A percentile compares a stretch with the other conserved stretches of the same genome.
Conservation (phyloP, 2,113 vertebrate genomes). For the Atrichornis clamosus region DNA sequence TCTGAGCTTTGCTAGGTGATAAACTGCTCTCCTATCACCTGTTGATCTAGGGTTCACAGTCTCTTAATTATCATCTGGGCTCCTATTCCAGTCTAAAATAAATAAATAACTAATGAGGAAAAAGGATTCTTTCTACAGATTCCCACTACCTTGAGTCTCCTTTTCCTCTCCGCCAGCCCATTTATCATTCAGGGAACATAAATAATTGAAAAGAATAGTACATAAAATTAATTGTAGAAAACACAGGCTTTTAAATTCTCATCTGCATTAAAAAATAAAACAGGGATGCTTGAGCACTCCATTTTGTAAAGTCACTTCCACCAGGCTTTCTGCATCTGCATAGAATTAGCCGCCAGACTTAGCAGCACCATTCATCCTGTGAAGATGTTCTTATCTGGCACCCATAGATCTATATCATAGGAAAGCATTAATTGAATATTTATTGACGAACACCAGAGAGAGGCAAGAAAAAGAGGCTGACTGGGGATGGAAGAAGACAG, state of each 20-base stretch:
- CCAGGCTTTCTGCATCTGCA: conserved; percentile 26
- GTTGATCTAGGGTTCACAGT: background rate
- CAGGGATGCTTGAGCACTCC: background rate
- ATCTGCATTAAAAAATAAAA: conserved; percentile 67
- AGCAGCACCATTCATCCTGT: conserved; percentile 47
- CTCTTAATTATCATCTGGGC: background rate
- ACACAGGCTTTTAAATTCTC: conserved; percentile 62
- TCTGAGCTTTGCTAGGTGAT: background rate
- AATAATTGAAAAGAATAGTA: conserved; percentile 70
- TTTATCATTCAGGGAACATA: conserved; percentile 59
- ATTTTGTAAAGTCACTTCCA: conserved; percentile 45
- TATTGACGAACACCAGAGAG: conserved; percentile 33
- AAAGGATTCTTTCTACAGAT: background rate
- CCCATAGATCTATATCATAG: conserved; percentile 37
- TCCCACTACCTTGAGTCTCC: background rate
- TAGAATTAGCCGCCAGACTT: conserved; percentile 38
- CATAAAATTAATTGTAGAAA: conserved; percentile 69
- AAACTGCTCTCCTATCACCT: background rate
- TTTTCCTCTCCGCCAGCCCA: background rate
- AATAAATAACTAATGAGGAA: conserved; percentile 39
- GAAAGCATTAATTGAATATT: conserved; percentile 58
- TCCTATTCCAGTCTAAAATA: conserved; percentile 28
- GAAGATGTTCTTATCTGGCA: conserved; percentile 34
- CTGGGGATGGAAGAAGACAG: background rate
- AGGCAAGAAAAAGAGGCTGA: background rate